phyloP scores from a whole-genome alignment of 1,140 invertebrate species.

The Globodera ellingtonae region DNA sequence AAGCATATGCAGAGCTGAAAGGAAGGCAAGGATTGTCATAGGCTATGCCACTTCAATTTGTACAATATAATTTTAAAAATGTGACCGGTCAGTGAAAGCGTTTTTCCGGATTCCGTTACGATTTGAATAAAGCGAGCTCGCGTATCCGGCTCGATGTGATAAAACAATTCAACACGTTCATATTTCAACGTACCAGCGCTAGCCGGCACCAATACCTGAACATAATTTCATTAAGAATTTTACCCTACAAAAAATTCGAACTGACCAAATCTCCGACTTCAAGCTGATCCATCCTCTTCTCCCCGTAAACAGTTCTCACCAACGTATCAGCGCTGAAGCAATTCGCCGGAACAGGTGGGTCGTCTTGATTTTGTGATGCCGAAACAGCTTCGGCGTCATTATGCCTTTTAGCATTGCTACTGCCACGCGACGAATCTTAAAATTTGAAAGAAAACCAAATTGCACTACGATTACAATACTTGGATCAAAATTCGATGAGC shows the following conservation, averaged over 20 bases:
- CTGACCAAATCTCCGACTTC: slow-evolving; percentile 41
- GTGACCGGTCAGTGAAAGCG: slow-evolving; percentile 46
- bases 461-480: too few species aligned
- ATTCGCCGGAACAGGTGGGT: neutral
- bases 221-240: neutral
- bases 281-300: slow-evolving; percentile 50
- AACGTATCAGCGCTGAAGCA: slow-evolving; percentile 53
- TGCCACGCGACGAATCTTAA: too few species aligned
- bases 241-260: neutral
- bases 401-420: neutral
- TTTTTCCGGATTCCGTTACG: slow-evolving; percentile 48
- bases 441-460: too few species aligned
- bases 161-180: slow-evolving; percentile 56
- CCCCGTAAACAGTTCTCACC: slow-evolving; percentile 38
- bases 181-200: slow-evolving; percentile 41
- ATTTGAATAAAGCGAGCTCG: slow-evolving; percentile 38
- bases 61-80: neutral
- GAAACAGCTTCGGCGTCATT: neutral
- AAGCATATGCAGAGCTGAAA: slow-evolving; percentile 50
- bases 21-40: slow-evolving; percentile 22
- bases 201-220: slow-evolving; percentile 50
- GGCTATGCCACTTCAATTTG: neutral
- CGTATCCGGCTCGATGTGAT: slow-evolving; percentile 52
- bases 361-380: neutral
- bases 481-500: too few species aligned